Evolutionary conservation across 64 coral and sea anemone species (phyloP).

Genomic region (Hydrozoanthus tunicans): DNA sequence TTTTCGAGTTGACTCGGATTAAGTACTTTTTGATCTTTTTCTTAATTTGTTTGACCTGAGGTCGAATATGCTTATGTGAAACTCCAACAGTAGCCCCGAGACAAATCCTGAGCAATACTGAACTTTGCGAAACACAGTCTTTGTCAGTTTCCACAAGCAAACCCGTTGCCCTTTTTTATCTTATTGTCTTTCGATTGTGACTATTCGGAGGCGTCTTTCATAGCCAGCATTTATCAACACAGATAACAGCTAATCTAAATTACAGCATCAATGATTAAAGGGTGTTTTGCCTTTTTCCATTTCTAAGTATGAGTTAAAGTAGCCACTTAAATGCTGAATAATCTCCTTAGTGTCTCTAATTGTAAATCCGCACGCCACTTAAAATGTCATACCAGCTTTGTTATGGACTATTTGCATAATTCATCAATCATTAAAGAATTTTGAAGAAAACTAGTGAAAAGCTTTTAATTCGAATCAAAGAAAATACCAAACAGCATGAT

Average conservation of each 20-base stretch:
- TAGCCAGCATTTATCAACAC: conserved; percentile 25
- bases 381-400: neutral
- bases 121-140: too few species aligned
- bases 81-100: too few species aligned
- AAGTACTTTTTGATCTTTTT: too few species aligned
- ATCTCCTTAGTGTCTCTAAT: neutral
- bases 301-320: neutral
- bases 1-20: too few species aligned
- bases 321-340: neutral
- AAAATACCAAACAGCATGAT: neutral
- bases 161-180: neutral
- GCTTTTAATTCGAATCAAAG: conserved; percentile 1
- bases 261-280: conserved; percentile 39
- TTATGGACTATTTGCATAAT: conserved; percentile 31
- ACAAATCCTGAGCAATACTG: too few species aligned
- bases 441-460: conserved; percentile 1
- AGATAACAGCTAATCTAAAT: conserved; percentile 19
- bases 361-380: conserved; percentile 21
- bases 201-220: neutral
- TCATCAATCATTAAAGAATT: neutral
- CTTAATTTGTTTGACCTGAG: too few species aligned
- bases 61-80: too few species aligned
- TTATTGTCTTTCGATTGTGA: neutral
- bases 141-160: neutral
- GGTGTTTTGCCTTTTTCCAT: conserved; percentile 8